Evolutionary conservation across 1,140 invertebrate genomes (phyloP).

Genomic region (Hyphantria cunea): DNA sequence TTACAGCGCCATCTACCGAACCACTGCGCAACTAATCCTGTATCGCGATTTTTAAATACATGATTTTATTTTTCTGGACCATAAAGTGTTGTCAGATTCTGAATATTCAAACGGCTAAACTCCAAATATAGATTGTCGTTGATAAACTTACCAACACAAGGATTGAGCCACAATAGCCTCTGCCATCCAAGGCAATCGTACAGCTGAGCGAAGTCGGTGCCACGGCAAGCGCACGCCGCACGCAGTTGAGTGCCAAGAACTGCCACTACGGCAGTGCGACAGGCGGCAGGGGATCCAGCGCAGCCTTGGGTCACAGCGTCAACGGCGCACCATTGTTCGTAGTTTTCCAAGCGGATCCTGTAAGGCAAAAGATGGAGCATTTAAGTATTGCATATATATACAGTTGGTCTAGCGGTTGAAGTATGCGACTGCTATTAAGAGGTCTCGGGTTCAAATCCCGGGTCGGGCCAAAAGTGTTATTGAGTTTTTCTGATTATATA

Average conservation of each 20-base stretch:
- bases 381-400: neutral
- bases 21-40: too few species aligned
- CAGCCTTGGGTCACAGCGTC: slow-evolving; percentile 94
- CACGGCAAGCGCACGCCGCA: slow-evolving; percentile 92
- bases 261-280: slow-evolving; percentile 90
- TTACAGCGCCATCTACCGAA: too few species aligned
- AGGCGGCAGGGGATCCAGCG: slow-evolving; percentile 90
- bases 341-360: slow-evolving; percentile 90
- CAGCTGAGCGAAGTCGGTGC: slow-evolving; percentile 89
- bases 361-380: neutral
- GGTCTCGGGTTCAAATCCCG: too few species aligned
- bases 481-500: too few species aligned
- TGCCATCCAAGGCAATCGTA: slow-evolving; percentile 95
- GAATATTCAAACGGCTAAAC: too few species aligned
- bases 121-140: too few species aligned
- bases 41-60: too few species aligned
- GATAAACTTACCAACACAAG: slow-evolving; percentile 91
- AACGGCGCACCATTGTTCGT: slow-evolving; percentile 94
- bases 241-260: slow-evolving; percentile 93
- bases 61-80: too few species aligned
- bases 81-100: too few species aligned
- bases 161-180: slow-evolving; percentile 94
- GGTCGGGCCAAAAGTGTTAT: too few species aligned
- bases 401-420: too few species aligned
- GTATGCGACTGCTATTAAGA: too few species aligned